Conservation (phyloP, 1,140 invertebrate species). For the Mycetomoellerius zeteki region DNA sequence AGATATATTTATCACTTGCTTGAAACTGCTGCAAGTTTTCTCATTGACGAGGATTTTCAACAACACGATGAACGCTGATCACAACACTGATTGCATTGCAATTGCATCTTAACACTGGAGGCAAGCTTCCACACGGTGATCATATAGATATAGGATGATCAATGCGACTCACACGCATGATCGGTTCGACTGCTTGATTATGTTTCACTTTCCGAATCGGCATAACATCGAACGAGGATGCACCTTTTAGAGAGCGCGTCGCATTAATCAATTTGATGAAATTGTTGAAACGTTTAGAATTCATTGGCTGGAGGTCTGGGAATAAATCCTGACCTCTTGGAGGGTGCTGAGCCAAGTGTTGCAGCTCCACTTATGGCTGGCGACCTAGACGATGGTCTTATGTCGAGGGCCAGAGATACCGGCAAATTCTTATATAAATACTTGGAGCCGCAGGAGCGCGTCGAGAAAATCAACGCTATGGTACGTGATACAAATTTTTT, state of each 20-base stretch:
- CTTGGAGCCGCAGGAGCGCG: constrained; percentile 88
- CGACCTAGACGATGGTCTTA: constrained; percentile 91
- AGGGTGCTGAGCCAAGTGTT: constrained; percentile 84
- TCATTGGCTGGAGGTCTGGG: constrained; percentile 85
- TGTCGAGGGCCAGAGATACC: constrained; percentile 92
- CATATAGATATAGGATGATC: constrained; percentile 52
- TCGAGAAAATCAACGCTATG: constrained; percentile 91
- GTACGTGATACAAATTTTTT: constrained; percentile 83
- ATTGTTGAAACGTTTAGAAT: constrained; percentile 82
- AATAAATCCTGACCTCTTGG: constrained; percentile 85
- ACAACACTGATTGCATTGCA: constrained; percentile 54
- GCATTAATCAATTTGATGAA: constrained; percentile 66
- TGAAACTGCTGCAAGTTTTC: constrained; percentile 47
- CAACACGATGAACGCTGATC: constrained; percentile 32
- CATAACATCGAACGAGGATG: constrained; percentile 38
- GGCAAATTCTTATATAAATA: constrained; percentile 91
- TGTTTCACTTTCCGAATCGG: constrained; percentile 38
- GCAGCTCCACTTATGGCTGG: constrained; percentile 87
- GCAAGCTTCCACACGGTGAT: constrained; percentile 38
- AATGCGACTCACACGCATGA: constrained; percentile 44
- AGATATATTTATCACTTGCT: constrained; percentile 16
- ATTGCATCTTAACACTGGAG: constrained; percentile 44
- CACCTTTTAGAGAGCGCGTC: not conserved
- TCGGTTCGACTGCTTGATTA: constrained; percentile 48
- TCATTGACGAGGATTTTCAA: constrained; percentile 38